These are phyloP conservation scores for Drosophila pegasa DNA, from an alignment of 2,888 invertebrate genomes.

Conservation along the genomic window DNA sequence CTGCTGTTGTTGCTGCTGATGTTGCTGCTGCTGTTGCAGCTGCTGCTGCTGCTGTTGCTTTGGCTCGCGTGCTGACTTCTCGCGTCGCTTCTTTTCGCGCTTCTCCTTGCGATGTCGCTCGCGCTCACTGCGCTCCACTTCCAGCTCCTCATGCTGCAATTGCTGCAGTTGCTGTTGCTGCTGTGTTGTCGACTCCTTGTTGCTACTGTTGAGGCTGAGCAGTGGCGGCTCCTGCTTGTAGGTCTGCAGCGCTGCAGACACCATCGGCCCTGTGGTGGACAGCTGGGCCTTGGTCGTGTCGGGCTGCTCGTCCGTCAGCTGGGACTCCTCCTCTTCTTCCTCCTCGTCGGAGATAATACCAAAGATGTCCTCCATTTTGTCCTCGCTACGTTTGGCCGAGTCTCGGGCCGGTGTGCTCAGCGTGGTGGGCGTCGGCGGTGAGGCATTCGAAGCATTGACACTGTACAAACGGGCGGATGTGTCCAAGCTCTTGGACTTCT, in stretches of 20 bases:
- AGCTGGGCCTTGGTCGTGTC: constrained; percentile 58
- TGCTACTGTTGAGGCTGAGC: constrained; percentile 35
- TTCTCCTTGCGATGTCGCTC: constrained; percentile 85
- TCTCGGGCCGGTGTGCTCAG: constrained; percentile 8
- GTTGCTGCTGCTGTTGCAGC: constrained; percentile 61
- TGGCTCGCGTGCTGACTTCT: constrained; percentile 84
- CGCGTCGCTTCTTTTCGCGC: constrained; percentile 88
- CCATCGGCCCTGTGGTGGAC: constrained; percentile 80
- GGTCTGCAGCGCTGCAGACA: constrained; percentile 83
- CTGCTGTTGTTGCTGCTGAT: constrained; percentile 52
- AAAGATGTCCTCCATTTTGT: constrained; percentile 95
- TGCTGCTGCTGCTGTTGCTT: constrained; percentile 60
- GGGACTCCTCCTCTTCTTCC: constrained; percentile 87
- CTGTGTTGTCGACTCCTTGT: constrained; percentile 31
- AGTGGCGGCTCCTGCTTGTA: constrained; percentile 82
- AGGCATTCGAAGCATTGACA: constrained; percentile 18
- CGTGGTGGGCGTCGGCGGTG: constrained; percentile 35
- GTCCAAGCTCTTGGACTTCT: constrained; percentile 85
- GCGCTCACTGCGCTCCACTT: constrained; percentile 73
- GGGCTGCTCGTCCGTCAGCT: constrained; percentile 71
- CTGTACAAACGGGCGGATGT: constrained; percentile 59
- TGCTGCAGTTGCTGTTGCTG: constrained; percentile 37
- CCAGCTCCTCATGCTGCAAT: constrained; percentile 34
- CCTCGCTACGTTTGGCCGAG: constrained; percentile 89
- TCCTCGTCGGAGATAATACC: constrained; percentile 93